Base-by-base conservation (phyloP, 1,140 invertebrate genomes). In the Ceratoteleas bidentatus region DNA sequence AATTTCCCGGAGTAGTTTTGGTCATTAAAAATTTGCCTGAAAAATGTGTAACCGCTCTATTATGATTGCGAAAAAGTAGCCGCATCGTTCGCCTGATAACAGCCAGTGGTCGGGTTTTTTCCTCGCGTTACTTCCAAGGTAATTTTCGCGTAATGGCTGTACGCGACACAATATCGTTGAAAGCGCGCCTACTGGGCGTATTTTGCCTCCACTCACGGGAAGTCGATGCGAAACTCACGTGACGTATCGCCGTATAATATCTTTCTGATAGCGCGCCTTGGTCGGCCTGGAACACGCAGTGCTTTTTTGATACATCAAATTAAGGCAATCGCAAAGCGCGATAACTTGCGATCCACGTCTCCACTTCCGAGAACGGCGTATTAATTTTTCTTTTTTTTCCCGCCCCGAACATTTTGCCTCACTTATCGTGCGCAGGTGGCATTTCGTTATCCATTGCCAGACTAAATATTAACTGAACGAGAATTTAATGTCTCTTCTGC, bases 181-280 rank as follows among this genome's bases (percentile, higher is more conserved):
- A 86, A 85, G 78, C 74, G 74, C 83, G 75, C 65, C 72, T 75
- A 75, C 52, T 72, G 65, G 58, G 76, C 50, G 68, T 81, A 78
- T 78, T 77, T 81, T 72, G 69, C 69, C 58, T 77, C 68, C 72
- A 73, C 75, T 65, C 65, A 57, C 52, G 72, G 78, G 62, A 81
- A 85, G 72, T 80, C 80, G 82, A 84, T 83, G 84, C 70, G 78
- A 86, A 84, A 76, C 72, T 86, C 80, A 83, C 85, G 85, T 86
- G 84, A 86, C 80, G 80, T 83, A 84, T 84, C 75, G 77, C 80
- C 77, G 79, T 85, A 81, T 81, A 81, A 75, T 75, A 81, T 82
- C 70, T 74, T 79, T 83, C 79, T 79, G 76, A 79, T 83, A 79
- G 70, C 72, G 66, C 73, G 50, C 78, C 65, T 54, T 57, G 80